phyloP scores from a whole-genome alignment of 2,888 invertebrate species.

The Epiblema foenella region DNA sequence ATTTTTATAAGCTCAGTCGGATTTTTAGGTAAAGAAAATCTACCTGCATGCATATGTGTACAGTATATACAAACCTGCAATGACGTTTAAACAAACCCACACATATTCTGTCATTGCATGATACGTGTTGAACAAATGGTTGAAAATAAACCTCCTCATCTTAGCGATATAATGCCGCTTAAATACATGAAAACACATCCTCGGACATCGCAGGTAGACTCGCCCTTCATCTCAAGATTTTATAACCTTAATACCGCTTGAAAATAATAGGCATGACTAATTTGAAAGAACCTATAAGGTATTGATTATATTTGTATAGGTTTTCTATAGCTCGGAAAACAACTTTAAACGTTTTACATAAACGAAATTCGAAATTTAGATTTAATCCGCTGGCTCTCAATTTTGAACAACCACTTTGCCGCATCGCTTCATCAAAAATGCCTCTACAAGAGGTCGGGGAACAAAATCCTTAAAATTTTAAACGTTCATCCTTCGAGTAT shows the following conservation, averaged over 20 bases:
- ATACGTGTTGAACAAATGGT: not conserved
- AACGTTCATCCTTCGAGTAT: conserved; percentile 56
- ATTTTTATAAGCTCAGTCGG: conserved; percentile 38
- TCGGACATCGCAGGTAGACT: too few species aligned
- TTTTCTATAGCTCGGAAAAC: not conserved
- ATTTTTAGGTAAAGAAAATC: not conserved
- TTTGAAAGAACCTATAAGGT: not conserved
- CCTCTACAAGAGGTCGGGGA: conserved; percentile 56
- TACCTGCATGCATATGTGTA: not conserved
- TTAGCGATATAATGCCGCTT: not conserved
- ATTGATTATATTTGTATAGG: too few species aligned
- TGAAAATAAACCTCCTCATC: conserved; percentile 3
- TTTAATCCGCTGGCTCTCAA: not conserved
- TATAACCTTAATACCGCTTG: not conserved
- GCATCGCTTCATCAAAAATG: conserved; percentile 67
- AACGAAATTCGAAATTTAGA: not conserved
- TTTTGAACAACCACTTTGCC: conserved; percentile 17
- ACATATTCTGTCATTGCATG: not conserved
- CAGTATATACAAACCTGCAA: not conserved
- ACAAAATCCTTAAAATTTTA: conserved; percentile 75
- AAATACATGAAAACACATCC: too few species aligned
- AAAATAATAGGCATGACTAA: not conserved
- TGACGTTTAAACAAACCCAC: not conserved
- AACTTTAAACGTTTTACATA: not conserved
- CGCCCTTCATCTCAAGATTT: not conserved